These are phyloP conservation scores for Sinelater perroti DNA, from an alignment of 2,888 invertebrate genomes.

Conservation along the genomic window DNA sequence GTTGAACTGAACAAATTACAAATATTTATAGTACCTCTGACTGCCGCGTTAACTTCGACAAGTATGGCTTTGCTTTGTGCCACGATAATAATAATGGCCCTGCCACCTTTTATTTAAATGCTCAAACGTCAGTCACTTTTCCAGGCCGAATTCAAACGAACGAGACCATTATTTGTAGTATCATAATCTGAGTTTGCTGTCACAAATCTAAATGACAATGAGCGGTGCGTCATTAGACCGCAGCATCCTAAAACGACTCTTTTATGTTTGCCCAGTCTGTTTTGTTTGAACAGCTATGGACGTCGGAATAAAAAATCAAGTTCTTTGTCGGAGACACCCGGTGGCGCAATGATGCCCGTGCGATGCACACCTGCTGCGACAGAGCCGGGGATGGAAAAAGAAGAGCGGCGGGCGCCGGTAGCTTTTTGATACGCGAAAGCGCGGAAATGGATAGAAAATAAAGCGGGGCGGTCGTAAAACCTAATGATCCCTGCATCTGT, in stretches of 20 bases:
- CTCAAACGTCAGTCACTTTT: too few relatives aligned
- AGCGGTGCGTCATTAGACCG: slow-evolving; percentile 16
- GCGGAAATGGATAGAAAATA: slow-evolving; percentile 21
- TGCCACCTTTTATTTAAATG: too few relatives aligned
- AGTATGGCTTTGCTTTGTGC: too few relatives aligned
- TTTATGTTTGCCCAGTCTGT: slow-evolving; percentile 18
- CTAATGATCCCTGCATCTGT: slow-evolving; percentile 21
- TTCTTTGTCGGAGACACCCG: slow-evolving; percentile 13
- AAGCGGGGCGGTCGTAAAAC: slow-evolving; percentile 20
- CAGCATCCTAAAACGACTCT: slow-evolving; percentile 8
- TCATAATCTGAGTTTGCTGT: slow-evolving; percentile 10
- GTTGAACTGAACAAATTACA: too few relatives aligned
- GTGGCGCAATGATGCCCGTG: neutral
- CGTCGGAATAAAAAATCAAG: slow-evolving; percentile 17
- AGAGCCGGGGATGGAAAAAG: slow-evolving; percentile 12
- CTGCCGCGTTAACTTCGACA: too few relatives aligned
- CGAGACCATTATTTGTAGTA: slow-evolving; percentile 10
- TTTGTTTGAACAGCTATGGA: slow-evolving; percentile 17
- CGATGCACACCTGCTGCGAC: slow-evolving; percentile 4
- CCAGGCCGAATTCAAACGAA: too few relatives aligned
- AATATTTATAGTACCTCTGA: too few relatives aligned
- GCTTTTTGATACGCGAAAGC: neutral
- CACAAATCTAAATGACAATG: slow-evolving; percentile 27
- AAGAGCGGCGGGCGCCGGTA: neutral
- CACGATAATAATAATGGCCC: too few relatives aligned